Evolutionary conservation across 2,888 invertebrate genomes (phyloP).

Genomic region (Therioaphis trifolii): DNA sequence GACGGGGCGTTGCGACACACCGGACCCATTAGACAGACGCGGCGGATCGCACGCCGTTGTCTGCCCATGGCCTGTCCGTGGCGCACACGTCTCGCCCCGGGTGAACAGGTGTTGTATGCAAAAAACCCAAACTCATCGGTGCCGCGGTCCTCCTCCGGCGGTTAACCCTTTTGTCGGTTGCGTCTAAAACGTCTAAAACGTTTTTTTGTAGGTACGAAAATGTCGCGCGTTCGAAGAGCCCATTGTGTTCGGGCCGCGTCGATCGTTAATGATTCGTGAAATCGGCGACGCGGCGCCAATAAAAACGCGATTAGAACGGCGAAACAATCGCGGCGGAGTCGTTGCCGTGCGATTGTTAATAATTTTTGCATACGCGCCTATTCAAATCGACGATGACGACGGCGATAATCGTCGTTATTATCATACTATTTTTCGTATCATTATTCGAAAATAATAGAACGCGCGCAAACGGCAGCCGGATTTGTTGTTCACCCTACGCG

Average conservation of each 20-base stretch:
- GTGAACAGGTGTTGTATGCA: slow-evolving; percentile 30
- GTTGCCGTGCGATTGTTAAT: neutral
- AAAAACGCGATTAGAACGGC: neutral
- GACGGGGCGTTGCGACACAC: slow-evolving; percentile 15
- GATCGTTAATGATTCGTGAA: no score
- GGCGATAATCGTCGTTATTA: neutral
- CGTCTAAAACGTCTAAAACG: neutral
- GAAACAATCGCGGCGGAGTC: slow-evolving; percentile 7
- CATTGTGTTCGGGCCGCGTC: neutral
- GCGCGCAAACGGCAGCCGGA: no score
- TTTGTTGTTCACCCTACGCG: no score
- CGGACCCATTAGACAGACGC: neutral
- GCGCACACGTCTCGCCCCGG: neutral
- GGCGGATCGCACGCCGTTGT: neutral
- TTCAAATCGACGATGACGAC: neutral
- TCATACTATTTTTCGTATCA: no score
- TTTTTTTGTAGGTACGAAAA: no score
- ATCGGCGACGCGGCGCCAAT: neutral
- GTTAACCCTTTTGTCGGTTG: neutral
- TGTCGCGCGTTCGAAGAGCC: no score
- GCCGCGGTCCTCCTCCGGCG: neutral
- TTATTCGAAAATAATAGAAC: no score
- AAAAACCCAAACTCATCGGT: slow-evolving; percentile 11
- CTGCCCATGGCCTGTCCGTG: no score
- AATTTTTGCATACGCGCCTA: slow-evolving; percentile 4